phyloP scores from a whole-genome alignment of 1,140 invertebrate species.

The Bicyclus anynana region DNA sequence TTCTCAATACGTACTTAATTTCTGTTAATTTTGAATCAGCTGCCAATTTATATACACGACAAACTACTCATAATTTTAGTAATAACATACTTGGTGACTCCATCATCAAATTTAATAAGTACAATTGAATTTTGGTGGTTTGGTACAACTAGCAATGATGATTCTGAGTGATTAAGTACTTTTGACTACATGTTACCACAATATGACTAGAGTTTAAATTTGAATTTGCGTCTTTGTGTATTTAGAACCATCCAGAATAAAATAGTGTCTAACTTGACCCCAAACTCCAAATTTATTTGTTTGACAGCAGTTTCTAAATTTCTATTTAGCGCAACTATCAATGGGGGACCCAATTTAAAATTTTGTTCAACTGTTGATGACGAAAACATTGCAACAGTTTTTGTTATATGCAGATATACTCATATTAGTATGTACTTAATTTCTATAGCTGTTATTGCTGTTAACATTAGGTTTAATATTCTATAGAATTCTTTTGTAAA shows the following conservation, averaged over 20 bases:
- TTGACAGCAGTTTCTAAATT: not conserved
- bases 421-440: not conserved
- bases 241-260: no score
- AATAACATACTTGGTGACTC: not conserved
- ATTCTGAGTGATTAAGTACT: no score
- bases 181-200: no score
- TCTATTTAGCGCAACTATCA: not conserved
- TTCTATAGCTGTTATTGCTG: not conserved
- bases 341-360: not conserved
- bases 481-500: not conserved
- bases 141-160: not conserved
- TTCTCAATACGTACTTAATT: no score
- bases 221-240: no score
- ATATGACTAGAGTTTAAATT: not conserved
- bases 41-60: conserved; percentile 9
- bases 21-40: conserved; percentile 2
- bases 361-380: not conserved
- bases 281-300: not conserved
- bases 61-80: not conserved
- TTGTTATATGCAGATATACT: not conserved
- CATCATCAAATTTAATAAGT: conserved; percentile 1
- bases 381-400: not conserved
- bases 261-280: no score
- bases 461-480: not conserved
- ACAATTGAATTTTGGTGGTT: conserved; percentile 1